These are phyloP conservation scores for Spatulosminthurus flaviceps DNA, from an alignment of 2,888 invertebrate species.

Conservation along the genomic window DNA sequence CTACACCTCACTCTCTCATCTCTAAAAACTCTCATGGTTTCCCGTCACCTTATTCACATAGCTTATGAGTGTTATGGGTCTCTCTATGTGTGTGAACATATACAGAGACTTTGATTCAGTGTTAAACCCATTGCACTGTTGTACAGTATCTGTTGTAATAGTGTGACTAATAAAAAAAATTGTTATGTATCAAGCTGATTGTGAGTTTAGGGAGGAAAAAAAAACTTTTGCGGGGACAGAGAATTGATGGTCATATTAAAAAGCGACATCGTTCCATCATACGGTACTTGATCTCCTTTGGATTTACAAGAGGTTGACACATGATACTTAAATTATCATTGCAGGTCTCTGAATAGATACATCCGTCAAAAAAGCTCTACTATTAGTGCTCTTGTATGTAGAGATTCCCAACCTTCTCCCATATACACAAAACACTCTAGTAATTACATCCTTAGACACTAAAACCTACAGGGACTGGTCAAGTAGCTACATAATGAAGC, in stretches of 20 bases:
- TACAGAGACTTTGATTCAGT: too few relatives aligned
- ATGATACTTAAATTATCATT: slow-evolving; percentile 14
- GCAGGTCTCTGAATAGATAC: background rate
- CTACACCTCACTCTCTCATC: slow-evolving; percentile 25
- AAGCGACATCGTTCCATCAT: slow-evolving; percentile 24
- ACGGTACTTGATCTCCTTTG: slow-evolving; percentile 39
- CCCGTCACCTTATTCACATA: background rate
- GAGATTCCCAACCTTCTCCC: too few relatives aligned
- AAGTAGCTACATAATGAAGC: background rate
- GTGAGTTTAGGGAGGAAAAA: background rate
- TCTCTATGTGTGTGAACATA: background rate
- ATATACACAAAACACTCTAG: too few relatives aligned
- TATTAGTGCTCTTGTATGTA: too few relatives aligned
- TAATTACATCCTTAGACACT: too few relatives aligned
- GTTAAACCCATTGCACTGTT: background rate
- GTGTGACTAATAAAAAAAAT: background rate
- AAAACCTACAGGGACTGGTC: too few relatives aligned
- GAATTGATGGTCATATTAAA: slow-evolving; percentile 4
- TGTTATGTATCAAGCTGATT: background rate
- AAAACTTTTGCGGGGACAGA: background rate
- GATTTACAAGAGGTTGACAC: slow-evolving; percentile 40
- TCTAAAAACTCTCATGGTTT: slow-evolving; percentile 34
- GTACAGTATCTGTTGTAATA: slow-evolving; percentile 26
- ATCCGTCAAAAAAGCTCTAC: background rate
- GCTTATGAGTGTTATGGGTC: background rate